A percentile compares a stretch with the other conserved stretches of the same genome.
These are phyloP conservation scores for Cotesia congregata DNA, from an alignment of 2,888 invertebrate genomes.

Conservation along the genomic window DNA sequence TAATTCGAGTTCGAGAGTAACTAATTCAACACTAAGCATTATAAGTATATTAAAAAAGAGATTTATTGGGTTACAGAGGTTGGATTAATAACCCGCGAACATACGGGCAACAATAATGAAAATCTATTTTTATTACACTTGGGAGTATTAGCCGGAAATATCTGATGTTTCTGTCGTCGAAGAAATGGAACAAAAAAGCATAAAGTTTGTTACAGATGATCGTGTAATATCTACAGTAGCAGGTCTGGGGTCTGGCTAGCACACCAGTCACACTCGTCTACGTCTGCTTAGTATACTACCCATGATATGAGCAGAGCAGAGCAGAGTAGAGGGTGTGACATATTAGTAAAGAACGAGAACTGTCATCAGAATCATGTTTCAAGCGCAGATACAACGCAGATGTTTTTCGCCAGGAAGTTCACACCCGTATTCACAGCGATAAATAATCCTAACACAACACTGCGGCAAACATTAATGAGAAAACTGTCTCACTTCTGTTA, in stretches of 20 bases:
- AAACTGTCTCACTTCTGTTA: background rate
- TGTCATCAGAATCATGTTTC: constrained; percentile 35
- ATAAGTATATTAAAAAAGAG: too few relatives aligned
- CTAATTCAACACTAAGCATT: too few relatives aligned
- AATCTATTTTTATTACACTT: background rate
- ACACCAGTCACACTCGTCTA: constrained; percentile 41
- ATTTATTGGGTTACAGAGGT: too few relatives aligned
- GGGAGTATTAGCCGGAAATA: constrained; percentile 15
- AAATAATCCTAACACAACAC: constrained; percentile 29
- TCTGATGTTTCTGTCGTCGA: constrained; percentile 42
- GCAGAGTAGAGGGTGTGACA: constrained; percentile 16
- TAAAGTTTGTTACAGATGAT: constrained; percentile 42
- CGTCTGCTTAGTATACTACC: background rate
- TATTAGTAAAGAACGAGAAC: constrained; percentile 17
- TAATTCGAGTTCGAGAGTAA: too few relatives aligned
- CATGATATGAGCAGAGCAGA: too few relatives aligned
- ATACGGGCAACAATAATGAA: background rate
- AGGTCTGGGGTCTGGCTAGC: constrained; percentile 1
- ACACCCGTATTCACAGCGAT: constrained; percentile 17
- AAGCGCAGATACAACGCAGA: constrained; percentile 46
- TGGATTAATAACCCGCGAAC: background rate
- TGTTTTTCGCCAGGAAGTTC: constrained; percentile 39
- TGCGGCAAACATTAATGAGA: constrained; percentile 18
- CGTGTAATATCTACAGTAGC: constrained; percentile 4
- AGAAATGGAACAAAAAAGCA: constrained; percentile 42